These are phyloP conservation scores for Phataginus tetradactyla DNA, from an alignment of 2,797 vertebrate genomes.

Conservation along the genomic window DNA sequence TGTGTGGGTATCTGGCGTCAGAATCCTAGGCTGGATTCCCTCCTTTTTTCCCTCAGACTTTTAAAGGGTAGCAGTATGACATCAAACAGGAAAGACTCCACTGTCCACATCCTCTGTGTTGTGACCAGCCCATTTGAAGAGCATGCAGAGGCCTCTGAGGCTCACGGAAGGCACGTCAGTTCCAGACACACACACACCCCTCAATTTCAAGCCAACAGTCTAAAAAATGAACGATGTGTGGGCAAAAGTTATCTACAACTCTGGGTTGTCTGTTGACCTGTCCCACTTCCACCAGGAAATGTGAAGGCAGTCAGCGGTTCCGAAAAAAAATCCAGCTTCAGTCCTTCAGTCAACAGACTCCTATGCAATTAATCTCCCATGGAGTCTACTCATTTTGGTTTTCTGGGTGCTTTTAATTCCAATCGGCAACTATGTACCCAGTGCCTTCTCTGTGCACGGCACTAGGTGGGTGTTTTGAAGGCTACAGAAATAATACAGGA, in stretches of 20 bases:
- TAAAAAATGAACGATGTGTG: slow-evolving; percentile 84
- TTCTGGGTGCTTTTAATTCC: background rate
- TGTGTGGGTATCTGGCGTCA: slow-evolving; percentile 21
- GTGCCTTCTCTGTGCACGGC: background rate
- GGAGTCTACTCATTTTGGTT: slow-evolving; percentile 23
- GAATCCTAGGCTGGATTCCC: slow-evolving; percentile 74
- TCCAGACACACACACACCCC: slow-evolving; percentile 60
- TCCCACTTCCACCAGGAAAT: slow-evolving; percentile 80
- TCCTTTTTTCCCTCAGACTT: slow-evolving; percentile 82
- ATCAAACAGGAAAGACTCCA: slow-evolving; percentile 87
- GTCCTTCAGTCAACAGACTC: slow-evolving; percentile 8
- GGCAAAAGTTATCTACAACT: slow-evolving; percentile 85
- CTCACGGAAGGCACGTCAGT: slow-evolving; percentile 73
- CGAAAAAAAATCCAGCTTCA: slow-evolving; percentile 47
- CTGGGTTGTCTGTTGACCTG: slow-evolving; percentile 74
- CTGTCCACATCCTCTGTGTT: slow-evolving; percentile 88
- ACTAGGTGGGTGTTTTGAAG: background rate
- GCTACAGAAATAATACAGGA: background rate
- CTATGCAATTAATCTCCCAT: slow-evolving; percentile 40
- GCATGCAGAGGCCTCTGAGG: slow-evolving; percentile 82
- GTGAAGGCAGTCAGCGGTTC: slow-evolving; percentile 73
- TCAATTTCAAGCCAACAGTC: slow-evolving; percentile 84
- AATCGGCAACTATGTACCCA: background rate
- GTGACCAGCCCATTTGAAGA: slow-evolving; percentile 86
- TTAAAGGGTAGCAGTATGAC: slow-evolving; percentile 87